These are phyloP conservation scores for Pteropus alecto DNA, from an alignment of 2,113 vertebrate species.

Conservation along the genomic window DNA sequence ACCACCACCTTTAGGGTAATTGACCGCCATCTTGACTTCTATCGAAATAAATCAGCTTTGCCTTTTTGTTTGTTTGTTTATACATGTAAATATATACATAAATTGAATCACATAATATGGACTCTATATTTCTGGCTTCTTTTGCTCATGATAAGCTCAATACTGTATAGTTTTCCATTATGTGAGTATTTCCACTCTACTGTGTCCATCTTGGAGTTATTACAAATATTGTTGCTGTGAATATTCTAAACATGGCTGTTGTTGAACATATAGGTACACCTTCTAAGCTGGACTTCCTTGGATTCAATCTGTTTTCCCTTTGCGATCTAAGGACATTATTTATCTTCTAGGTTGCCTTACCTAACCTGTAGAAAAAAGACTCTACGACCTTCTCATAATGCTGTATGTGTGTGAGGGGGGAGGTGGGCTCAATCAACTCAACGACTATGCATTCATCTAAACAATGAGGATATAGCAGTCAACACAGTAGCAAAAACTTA, in stretches of 20 bases:
- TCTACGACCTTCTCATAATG: not conserved
- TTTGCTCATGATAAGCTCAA: not conserved
- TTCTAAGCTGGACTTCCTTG: not conserved
- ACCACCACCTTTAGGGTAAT: not conserved
- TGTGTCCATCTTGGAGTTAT: not conserved
- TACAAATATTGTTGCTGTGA: not conserved
- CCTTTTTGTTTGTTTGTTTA: not conserved
- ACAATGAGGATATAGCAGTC: accelerated
- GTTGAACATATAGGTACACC: not conserved
- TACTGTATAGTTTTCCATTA: not conserved
- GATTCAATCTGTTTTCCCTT: not conserved
- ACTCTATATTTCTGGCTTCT: not conserved
- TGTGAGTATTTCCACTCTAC: not conserved
- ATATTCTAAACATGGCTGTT: not conserved
- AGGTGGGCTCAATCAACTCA: not conserved
- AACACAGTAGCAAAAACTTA: not conserved
- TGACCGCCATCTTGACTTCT: not conserved
- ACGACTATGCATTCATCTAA: not conserved
- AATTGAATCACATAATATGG: not conserved
- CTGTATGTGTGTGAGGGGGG: not conserved
- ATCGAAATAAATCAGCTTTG: not conserved
- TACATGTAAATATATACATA: not conserved
- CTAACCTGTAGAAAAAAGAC: not conserved
- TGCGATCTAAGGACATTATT: not conserved
- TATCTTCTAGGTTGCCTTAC: not conserved